Percentiles rank a stretch among this genome's conserved stretches.
These are phyloP conservation scores for Ooceraea biroi DNA, from an alignment of 1,140 invertebrate genomes.

Conservation along the genomic window DNA sequence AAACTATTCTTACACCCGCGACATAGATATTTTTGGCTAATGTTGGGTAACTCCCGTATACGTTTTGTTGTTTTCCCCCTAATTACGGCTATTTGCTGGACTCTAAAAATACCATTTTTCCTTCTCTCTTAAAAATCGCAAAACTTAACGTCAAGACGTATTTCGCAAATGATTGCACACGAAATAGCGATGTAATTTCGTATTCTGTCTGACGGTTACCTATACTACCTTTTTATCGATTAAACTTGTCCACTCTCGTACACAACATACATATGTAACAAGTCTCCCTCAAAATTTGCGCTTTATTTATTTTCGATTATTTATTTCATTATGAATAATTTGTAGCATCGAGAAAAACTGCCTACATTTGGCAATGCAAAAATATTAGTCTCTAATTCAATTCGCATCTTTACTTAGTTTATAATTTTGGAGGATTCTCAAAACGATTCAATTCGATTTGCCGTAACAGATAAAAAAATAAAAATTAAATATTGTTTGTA, in stretches of 20 bases:
- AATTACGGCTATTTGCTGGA: constrained; percentile 58
- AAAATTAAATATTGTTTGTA: too few relatives aligned
- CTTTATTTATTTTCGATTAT: not conserved
- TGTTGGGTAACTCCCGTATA: constrained; percentile 70
- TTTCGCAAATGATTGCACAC: not conserved
- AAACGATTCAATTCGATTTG: too few relatives aligned
- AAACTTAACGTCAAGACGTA: not conserved
- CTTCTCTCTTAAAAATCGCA: constrained; percentile 7
- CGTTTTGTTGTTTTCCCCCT: constrained; percentile 63
- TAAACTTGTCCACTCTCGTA: not conserved
- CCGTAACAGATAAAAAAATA: too few relatives aligned
- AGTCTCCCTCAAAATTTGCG: not conserved
- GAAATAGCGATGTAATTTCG: not conserved
- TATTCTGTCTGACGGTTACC: not conserved
- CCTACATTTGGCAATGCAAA: too few relatives aligned
- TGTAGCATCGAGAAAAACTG: too few relatives aligned
- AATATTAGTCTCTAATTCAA: too few relatives aligned
- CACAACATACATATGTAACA: not conserved
- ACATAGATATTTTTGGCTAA: constrained; percentile 76
- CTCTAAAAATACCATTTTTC: constrained; percentile 31
- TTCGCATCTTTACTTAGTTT: too few relatives aligned
- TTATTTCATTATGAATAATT: not conserved
- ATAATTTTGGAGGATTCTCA: too few relatives aligned
- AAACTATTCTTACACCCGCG: constrained; percentile 74
- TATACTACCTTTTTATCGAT: not conserved